Percentiles rank a stretch among this genome's conserved stretches.
These are phyloP conservation scores for Solenopsis invicta DNA, from an alignment of 1,140 invertebrate genomes.

Conservation along the genomic window DNA sequence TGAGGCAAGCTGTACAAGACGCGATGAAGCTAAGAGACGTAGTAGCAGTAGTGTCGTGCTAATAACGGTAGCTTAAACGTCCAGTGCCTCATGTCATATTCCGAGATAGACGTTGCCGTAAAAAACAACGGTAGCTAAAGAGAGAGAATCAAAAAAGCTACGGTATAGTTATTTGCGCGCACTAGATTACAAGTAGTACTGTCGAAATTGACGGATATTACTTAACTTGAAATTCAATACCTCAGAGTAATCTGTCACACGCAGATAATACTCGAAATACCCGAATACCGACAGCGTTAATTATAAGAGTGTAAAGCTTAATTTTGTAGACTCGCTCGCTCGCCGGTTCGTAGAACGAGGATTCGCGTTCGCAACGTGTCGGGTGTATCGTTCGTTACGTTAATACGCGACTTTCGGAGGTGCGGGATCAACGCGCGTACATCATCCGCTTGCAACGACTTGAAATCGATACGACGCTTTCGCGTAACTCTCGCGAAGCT, in stretches of 20 bases:
- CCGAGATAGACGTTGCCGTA: constrained; percentile 42
- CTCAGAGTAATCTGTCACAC: background rate
- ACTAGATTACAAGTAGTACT: constrained; percentile 1
- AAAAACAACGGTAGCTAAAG: constrained; percentile 63
- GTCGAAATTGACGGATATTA: constrained; percentile 8
- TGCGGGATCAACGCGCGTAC: background rate
- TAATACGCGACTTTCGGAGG: constrained; percentile 18
- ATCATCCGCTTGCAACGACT: background rate
- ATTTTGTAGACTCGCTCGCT: constrained; percentile 60
- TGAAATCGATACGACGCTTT: background rate
- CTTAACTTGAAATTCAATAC: background rate
- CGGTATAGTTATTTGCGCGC: constrained; percentile 61
- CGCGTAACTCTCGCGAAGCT: constrained; percentile 61
- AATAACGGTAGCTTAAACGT: constrained; percentile 60
- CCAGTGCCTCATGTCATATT: constrained; percentile 14
- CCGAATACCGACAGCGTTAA: background rate
- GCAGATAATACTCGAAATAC: background rate
- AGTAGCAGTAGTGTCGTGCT: background rate
- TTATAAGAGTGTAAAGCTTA: constrained; percentile 64
- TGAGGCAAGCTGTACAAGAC: constrained; percentile 44
- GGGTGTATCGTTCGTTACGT: constrained; percentile 4
- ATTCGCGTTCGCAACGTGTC: background rate
- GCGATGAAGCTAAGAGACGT: constrained; percentile 67
- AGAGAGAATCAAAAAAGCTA: constrained; percentile 67
- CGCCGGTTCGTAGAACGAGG: constrained; percentile 56